These are phyloP conservation scores for Zophobas morio DNA, from an alignment of 1,140 invertebrate genomes.

Conservation along the genomic window DNA sequence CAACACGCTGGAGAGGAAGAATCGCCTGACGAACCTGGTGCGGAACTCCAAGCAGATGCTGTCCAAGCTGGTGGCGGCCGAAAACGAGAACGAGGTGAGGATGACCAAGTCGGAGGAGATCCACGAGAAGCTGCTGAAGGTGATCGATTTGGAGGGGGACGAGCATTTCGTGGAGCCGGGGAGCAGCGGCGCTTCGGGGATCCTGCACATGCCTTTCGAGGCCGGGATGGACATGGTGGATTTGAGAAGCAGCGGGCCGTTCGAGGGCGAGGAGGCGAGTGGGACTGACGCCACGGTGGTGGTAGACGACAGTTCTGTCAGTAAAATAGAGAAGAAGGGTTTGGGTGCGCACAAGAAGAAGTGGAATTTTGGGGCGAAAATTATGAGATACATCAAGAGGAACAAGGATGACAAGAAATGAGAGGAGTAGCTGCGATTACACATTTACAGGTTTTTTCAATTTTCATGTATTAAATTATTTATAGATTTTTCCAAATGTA, in stretches of 20 bases:
- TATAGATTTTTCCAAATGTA: too few relatives aligned
- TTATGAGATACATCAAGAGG: constrained; percentile 57
- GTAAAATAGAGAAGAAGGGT: background rate
- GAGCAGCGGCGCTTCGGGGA: constrained; percentile 1
- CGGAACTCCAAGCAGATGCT: constrained; percentile 59
- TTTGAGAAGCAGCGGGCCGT: background rate
- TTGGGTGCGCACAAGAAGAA: constrained; percentile 51
- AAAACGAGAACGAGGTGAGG: constrained; percentile 24
- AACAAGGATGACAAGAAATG: constrained; percentile 39
- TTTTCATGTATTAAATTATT: too few relatives aligned
- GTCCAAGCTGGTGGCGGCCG: constrained; percentile 53
- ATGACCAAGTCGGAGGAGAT: constrained; percentile 13
- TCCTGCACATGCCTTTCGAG: constrained; percentile 2
- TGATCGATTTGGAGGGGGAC: constrained; percentile 24
- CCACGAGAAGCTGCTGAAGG: constrained; percentile 17
- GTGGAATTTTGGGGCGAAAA: constrained; percentile 56
- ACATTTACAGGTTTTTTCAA: background rate
- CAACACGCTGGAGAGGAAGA: constrained; percentile 56
- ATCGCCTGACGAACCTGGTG: constrained; percentile 58
- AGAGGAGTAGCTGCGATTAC: background rate
- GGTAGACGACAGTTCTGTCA: background rate
- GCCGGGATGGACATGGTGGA: constrained; percentile 24
- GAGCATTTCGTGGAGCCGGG: background rate
- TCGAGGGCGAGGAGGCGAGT: background rate
- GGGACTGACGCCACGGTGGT: background rate